A percentile compares a stretch with the other conserved stretches of the same genome.
Evolutionary conservation across 2,888 invertebrate species (phyloP).

Genomic region (Rotaria socialis): DNA sequence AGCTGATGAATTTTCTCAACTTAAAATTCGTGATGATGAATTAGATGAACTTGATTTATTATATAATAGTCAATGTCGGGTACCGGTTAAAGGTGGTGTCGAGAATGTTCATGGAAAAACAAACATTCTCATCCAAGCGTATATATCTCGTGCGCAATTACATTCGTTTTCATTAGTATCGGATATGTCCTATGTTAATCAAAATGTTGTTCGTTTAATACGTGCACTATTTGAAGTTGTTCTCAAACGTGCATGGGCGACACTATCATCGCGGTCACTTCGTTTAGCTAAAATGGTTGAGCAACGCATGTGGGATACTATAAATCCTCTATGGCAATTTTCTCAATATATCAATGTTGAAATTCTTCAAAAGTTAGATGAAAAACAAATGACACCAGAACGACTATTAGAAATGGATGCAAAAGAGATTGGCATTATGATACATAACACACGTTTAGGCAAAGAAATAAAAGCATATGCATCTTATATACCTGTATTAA

Average conservation of each 20-base stretch:
- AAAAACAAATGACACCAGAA: slow-evolving; percentile 70
- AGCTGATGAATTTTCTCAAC: slow-evolving; percentile 43
- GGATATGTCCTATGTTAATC: slow-evolving; percentile 80
- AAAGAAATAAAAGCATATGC: slow-evolving; percentile 75
- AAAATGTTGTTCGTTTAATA: slow-evolving; percentile 84
- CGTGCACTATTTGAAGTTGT: slow-evolving; percentile 90
- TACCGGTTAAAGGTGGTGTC: slow-evolving; percentile 74
- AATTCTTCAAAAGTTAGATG: slow-evolving; percentile 75
- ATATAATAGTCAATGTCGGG: slow-evolving; percentile 69
- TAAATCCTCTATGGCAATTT: slow-evolving; percentile 76
- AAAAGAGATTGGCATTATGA: slow-evolving; percentile 70
- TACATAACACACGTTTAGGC: slow-evolving; percentile 74
- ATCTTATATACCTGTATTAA: slow-evolving; percentile 76
- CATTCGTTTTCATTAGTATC: slow-evolving; percentile 80
- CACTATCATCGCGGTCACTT: slow-evolving; percentile 78
- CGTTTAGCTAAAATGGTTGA: slow-evolving; percentile 87
- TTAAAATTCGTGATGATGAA: slow-evolving; percentile 82
- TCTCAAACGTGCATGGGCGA: slow-evolving; percentile 79
- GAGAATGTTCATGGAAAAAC: slow-evolving; percentile 80
- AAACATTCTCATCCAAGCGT: slow-evolving; percentile 79
- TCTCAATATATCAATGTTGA: slow-evolving; percentile 60
- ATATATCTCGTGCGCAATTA: slow-evolving; percentile 75
- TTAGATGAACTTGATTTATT: slow-evolving; percentile 77
- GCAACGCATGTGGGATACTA: slow-evolving; percentile 79
- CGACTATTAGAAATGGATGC: slow-evolving; percentile 78